phyloP scores from a whole-genome alignment of 2,113 vertebrate species.

The Gymnogyps californianus region DNA sequence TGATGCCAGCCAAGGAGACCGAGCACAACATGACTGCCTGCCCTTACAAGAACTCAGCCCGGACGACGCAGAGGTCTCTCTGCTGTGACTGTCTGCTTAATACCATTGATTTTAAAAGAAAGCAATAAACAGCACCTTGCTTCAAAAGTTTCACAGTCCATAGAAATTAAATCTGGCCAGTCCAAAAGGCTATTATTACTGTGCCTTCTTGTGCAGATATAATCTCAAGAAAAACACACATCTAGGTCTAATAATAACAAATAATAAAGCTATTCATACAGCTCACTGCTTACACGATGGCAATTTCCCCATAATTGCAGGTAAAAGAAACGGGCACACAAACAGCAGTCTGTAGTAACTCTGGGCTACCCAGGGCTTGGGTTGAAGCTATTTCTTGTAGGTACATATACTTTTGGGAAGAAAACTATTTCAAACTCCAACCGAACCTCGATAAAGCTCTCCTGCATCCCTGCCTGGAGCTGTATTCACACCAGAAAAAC shows the following conservation, averaged over 20 bases:
- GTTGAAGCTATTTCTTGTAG: not conserved
- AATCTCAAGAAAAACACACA: constrained; percentile 58
- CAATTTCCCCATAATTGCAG: constrained; percentile 52
- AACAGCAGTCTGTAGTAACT: constrained; percentile 38
- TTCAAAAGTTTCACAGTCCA: constrained; percentile 12
- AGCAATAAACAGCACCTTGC: constrained; percentile 24
- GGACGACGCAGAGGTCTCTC: not conserved
- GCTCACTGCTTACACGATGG: constrained; percentile 19
- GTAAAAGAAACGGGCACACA: constrained; percentile 12
- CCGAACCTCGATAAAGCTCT: not conserved
- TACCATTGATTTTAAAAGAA: not conserved
- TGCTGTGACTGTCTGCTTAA: not conserved
- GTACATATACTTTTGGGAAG: not conserved
- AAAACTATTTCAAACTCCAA: not conserved
- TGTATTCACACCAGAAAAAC: not conserved
- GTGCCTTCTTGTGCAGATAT: constrained; percentile 44
- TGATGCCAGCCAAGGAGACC: not conserved
- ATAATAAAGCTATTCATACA: constrained; percentile 60
- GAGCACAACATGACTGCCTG: not conserved
- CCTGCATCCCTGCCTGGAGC: not conserved
- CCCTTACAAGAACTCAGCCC: not conserved
- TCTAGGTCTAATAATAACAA: constrained; percentile 57
- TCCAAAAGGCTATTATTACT: constrained; percentile 36
- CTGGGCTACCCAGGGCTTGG: not conserved
- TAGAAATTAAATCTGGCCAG: not conserved